A percentile compares a stretch with the other conserved stretches of the same genome.
These are phyloP conservation scores for Tetranychus cinnabarinus DNA, from an alignment of 1,140 invertebrate genomes.

Conservation along the genomic window DNA sequence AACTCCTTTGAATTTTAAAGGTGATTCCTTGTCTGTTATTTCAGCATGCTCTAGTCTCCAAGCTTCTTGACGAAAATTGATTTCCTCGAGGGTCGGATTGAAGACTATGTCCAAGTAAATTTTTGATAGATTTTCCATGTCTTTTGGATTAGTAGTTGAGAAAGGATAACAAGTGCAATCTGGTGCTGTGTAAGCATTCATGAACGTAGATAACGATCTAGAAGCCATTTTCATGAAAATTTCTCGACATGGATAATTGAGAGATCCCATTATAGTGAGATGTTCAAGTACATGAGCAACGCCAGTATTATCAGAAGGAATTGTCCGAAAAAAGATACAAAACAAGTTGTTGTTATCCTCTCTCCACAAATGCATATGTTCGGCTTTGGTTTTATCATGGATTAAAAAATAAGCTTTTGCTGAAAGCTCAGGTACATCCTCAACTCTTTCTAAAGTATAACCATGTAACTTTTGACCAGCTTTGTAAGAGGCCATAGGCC, in stretches of 20 bases:
- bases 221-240: constrained; percentile 91
- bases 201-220: constrained; percentile 72
- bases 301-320: constrained; percentile 64
- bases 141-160: constrained; percentile 64
- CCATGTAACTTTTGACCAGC: constrained; percentile 15
- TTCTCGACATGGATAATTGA: constrained; percentile 55
- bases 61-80: constrained; percentile 76
- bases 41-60: constrained; percentile 72
- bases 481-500: not conserved
- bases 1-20: constrained; percentile 61
- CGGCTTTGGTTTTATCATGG: constrained; percentile 56
- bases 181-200: constrained; percentile 79
- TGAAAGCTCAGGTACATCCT: constrained; percentile 34
- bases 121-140: constrained; percentile 33
- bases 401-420: constrained; percentile 45
- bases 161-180: constrained; percentile 89
- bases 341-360: constrained; percentile 50
- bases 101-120: constrained; percentile 80
- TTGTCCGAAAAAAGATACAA: constrained; percentile 66
- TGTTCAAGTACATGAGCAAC: constrained; percentile 85
- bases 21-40: constrained; percentile 39
- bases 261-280: constrained; percentile 63
- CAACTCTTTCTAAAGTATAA: constrained; percentile 18
- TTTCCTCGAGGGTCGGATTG: constrained; percentile 44
- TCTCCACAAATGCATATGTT: constrained; percentile 64